phyloP scores from a whole-genome alignment of 2,797 vertebrate species.

The Columba guinea region DNA sequence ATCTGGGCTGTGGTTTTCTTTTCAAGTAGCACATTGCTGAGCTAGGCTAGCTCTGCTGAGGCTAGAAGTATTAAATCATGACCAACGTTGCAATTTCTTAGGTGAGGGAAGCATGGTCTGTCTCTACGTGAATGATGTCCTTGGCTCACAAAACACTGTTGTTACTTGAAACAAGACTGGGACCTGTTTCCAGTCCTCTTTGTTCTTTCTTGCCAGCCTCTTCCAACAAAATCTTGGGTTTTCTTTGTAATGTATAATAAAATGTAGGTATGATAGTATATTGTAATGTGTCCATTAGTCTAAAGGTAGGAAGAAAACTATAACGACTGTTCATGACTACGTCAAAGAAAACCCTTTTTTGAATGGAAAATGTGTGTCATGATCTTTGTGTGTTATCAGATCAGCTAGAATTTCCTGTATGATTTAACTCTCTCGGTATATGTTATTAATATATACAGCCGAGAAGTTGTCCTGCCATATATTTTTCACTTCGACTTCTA shows the following conservation, averaged over 20 bases:
- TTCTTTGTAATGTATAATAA: neutral
- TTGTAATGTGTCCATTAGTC: neutral
- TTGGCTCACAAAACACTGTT: neutral
- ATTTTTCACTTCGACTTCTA: neutral
- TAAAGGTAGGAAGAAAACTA: neutral
- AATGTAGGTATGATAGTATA: neutral
- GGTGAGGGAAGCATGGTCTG: neutral
- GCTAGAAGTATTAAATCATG: neutral
- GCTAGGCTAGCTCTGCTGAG: neutral
- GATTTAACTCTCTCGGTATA: neutral
- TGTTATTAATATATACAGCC: neutral
- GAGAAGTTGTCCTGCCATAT: neutral
- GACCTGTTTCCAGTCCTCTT: neutral
- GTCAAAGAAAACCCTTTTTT: neutral
- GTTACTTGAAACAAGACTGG: neutral
- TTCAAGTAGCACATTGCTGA: neutral
- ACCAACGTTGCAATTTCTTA: neutral
- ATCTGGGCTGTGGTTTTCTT: neutral
- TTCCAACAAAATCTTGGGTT: neutral
- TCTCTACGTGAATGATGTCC: neutral
- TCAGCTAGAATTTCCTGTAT: neutral
- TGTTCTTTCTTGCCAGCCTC: neutral
- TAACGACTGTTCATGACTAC: neutral
- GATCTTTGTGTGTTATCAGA: neutral
- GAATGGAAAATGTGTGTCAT: neutral